Evolutionary conservation across 92 coral and sea anemone genomes (phyloP), one percentile per base, ranked within the genome.

Genomic region (Heteractis magnifica): DNA sequence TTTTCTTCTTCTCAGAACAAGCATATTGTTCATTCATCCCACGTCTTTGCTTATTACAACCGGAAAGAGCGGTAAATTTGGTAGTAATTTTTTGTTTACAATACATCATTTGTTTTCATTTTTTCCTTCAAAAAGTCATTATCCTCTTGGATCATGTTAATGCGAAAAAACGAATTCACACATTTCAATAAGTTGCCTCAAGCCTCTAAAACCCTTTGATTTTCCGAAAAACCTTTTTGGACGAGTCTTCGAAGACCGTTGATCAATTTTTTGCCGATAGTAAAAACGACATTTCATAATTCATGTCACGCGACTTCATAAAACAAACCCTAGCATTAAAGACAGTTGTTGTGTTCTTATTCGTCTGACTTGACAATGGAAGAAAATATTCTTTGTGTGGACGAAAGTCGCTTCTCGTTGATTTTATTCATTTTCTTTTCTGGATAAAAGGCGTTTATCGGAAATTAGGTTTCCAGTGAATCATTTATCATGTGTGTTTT

Each of bases 381-480:
- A 72, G 76, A 83, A 77, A 75, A 82, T 58, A 55, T 49, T 58
- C 71, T 80, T 86, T 91, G 87, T 89, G 77, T 85, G 72, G 84
- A 79, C 55, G 58, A 6, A 51, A 44, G 53, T 34, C 55, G 6
- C 58, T 58, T 60, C 75, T 51, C 26, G 79, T 83, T 64, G 51
- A 65, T 56, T 87, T 86, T 89, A 75, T 71, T 87, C 77, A 79
- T 80, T 82, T 73, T 85, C 74, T 6, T 23, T 70, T 41, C 78
- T 74, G 55, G 52, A 82, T 80, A 82, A 89, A 92, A 91, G 85
- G 77, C 92, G 89, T 88, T 93, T 91, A 91, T 93, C 94, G 94
- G 93, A 91, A 93, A 91, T 91, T 85, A 88, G 85, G 84, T 88
- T 85, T 83, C 81, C 88, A 85, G 77, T 51, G 83, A 91, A 87